These are phyloP conservation scores for Trematomus bernacchii DNA, from an alignment of 2,797 vertebrate species.

Conservation along the genomic window DNA sequence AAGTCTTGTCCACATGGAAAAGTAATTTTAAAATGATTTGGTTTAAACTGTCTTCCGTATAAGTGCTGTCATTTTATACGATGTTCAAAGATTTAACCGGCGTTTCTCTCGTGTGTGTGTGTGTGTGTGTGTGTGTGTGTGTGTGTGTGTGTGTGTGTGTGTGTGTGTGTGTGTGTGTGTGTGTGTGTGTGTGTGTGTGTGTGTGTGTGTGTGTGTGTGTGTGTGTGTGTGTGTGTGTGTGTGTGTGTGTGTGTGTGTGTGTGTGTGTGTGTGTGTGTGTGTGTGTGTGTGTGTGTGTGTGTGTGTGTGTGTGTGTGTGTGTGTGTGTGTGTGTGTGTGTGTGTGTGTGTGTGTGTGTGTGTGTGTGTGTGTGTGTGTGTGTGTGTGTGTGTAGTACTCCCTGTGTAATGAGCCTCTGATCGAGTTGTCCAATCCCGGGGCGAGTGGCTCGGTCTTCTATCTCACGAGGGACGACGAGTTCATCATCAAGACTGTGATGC, in stretches of 20 bases:
- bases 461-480: slow-evolving; percentile 98
- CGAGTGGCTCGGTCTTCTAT: slow-evolving; percentile 97
- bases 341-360: neutral
- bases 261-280: no score
- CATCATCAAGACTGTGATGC: slow-evolving; percentile 99
- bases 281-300: no score
- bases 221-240: no score
- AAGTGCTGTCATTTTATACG: neutral
- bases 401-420: slow-evolving; percentile 97
- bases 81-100: neutral
- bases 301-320: no score
- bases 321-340: no score
- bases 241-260: no score
- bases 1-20: no score
- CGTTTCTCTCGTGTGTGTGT: neutral
- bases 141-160: slow-evolving; percentile 13
- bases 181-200: no score
- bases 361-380: slow-evolving; percentile 12
- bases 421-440: slow-evolving; percentile 96
- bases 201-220: no score
- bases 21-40: neutral
- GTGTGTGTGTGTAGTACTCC: slow-evolving; percentile 88
- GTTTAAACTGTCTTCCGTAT: no score
- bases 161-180: no score
- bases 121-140: slow-evolving; percentile 1